phyloP scores from a whole-genome alignment of 2,797 vertebrate genomes.

The Tamandua tetradactyla region DNA sequence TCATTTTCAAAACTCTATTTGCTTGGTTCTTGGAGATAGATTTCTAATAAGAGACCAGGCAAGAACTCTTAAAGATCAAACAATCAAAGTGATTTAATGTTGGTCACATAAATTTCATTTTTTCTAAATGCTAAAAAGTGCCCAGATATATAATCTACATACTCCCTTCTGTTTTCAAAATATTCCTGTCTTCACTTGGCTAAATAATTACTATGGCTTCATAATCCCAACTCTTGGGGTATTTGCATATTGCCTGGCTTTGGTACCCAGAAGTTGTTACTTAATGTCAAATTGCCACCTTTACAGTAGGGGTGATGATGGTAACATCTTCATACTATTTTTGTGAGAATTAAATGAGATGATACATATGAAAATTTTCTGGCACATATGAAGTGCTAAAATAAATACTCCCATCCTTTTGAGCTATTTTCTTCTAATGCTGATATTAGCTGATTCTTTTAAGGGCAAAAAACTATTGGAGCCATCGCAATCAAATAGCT shows the following conservation, averaged over 20 bases:
- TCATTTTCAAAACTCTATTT: background rate
- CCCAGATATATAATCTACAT: background rate
- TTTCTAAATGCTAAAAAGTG: background rate
- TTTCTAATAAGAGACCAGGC: background rate
- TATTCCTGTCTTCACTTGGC: background rate
- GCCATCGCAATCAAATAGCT: background rate
- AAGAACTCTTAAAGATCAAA: background rate
- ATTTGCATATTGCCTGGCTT: background rate
- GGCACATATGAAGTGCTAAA: background rate
- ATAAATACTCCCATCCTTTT: background rate
- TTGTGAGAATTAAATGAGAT: constrained; percentile 14
- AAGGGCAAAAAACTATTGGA: background rate
- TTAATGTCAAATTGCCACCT: background rate
- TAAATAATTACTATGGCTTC: background rate
- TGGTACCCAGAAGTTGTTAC: background rate
- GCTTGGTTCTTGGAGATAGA: background rate
- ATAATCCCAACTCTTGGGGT: background rate
- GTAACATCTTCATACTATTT: background rate
- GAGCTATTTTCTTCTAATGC: background rate
- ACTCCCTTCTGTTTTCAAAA: constrained; percentile 1
- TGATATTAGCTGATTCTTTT: background rate
- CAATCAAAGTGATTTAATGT: background rate
- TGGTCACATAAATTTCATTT: background rate
- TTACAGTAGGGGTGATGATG: background rate
- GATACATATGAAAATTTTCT: background rate